These are phyloP conservation scores for Drosophila orosa DNA, from an alignment of 1,140 invertebrate genomes.

Conservation along the genomic window DNA sequence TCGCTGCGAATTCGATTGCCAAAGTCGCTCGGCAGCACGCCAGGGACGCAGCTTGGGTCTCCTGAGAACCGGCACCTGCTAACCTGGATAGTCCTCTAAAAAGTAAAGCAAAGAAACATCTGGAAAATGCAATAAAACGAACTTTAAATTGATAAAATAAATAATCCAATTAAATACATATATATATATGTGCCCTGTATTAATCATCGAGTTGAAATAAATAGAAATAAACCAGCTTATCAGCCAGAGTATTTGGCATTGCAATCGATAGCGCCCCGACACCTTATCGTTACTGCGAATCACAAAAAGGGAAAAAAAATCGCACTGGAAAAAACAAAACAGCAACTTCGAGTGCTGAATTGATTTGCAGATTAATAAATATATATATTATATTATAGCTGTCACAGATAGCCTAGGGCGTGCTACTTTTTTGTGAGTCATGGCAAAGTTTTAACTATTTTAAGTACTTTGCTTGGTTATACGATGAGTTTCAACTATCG, in stretches of 20 bases:
- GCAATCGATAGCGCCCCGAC: conserved; percentile 48
- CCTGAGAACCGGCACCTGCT: conserved; percentile 65
- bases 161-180: conserved; percentile 14
- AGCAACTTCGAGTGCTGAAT: not conserved
- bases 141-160: conserved; percentile 9
- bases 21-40: conserved; percentile 45
- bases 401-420: conserved; percentile 1
- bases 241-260: conserved; percentile 45
- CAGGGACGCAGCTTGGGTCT: conserved; percentile 67
- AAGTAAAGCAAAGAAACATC: conserved; percentile 2
- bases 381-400: conserved; percentile 1
- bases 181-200: conserved; percentile 27
- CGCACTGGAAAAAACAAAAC: conserved; percentile 12
- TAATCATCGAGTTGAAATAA: conserved; percentile 62
- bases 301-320: conserved; percentile 20
- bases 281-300: conserved; percentile 51
- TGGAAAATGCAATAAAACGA: conserved; percentile 11
- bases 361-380: conserved; percentile 23
- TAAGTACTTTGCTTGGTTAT: not conserved
- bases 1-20: conserved; percentile 85
- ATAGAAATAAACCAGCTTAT: conserved; percentile 54
- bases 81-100: not conserved
- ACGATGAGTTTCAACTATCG: not conserved
- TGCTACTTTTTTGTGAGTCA: not conserved
- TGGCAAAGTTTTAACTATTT: not conserved